These are phyloP conservation scores for Tetragnatha versicolor DNA, from an alignment of 1,140 invertebrate species.

Conservation along the genomic window DNA sequence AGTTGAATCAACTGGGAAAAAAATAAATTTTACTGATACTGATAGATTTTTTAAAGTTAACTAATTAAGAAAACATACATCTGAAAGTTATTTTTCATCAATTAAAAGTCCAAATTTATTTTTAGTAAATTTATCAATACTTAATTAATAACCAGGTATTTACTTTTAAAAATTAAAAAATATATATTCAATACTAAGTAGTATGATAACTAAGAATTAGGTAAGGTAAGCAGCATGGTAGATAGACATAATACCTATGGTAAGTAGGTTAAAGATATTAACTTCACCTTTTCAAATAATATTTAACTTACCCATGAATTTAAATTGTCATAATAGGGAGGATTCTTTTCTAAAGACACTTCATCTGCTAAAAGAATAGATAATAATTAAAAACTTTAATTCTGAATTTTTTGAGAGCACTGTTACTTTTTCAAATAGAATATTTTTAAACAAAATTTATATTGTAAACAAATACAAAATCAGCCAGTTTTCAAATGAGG, in stretches of 20 bases:
- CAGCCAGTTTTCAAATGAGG: too few species aligned
- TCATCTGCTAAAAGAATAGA: constrained; percentile 35
- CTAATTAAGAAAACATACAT: background rate
- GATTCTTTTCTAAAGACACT: constrained; percentile 64
- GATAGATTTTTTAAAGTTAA: background rate
- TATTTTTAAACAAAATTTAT: too few species aligned
- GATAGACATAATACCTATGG: background rate
- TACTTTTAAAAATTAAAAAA: background rate
- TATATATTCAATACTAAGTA: too few species aligned
- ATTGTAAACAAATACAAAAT: too few species aligned
- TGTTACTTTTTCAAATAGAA: too few species aligned
- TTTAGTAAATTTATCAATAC: background rate
- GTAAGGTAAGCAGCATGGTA: too few species aligned
- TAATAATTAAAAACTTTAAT: too few species aligned
- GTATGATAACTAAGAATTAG: too few species aligned
- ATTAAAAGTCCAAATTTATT: background rate
- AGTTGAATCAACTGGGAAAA: constrained; percentile 84
- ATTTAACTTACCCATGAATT: constrained; percentile 78
- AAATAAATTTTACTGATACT: too few species aligned
- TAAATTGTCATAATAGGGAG: constrained; percentile 85
- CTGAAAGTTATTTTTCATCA: background rate
- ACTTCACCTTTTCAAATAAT: background rate
- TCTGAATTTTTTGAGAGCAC: too few species aligned
- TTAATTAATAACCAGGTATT: background rate
- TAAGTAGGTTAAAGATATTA: background rate